phyloP scores from a whole-genome alignment of 2,888 invertebrate genomes.

The Agrotis puta region DNA sequence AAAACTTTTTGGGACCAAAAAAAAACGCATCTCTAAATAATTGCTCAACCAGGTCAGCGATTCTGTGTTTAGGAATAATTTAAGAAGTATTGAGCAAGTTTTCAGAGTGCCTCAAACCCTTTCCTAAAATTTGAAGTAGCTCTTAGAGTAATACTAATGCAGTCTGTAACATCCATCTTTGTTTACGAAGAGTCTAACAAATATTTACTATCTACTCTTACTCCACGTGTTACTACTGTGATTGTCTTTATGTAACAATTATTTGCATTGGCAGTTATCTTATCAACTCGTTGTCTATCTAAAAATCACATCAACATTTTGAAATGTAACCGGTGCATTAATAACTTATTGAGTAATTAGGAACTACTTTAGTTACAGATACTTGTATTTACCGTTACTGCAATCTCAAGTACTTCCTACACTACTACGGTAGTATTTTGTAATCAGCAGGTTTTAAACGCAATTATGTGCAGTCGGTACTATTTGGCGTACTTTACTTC shows the following conservation, averaged over 20 bases:
- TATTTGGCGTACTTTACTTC: constrained; percentile 3
- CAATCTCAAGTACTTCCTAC: constrained; percentile 21
- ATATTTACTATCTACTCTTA: background rate
- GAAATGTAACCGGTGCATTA: constrained; percentile 3
- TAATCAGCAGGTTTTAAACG: constrained; percentile 12
- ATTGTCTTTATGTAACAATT: constrained; percentile 16
- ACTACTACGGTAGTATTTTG: background rate
- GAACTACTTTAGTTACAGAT: constrained; percentile 4
- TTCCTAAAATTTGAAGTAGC: too few species aligned
- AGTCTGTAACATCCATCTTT: background rate
- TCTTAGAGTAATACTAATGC: too few species aligned
- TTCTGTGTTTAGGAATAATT: too few species aligned
- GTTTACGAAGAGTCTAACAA: background rate
- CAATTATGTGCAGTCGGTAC: background rate
- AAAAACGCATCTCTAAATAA: too few species aligned
- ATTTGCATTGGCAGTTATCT: constrained; percentile 26
- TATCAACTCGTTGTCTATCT: constrained; percentile 16
- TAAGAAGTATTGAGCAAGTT: too few species aligned
- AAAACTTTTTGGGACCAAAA: too few species aligned
- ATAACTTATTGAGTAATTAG: background rate
- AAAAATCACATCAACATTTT: constrained; percentile 21
- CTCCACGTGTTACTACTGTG: constrained; percentile 21
- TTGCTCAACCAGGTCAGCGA: too few species aligned
- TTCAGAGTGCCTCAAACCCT: too few species aligned
- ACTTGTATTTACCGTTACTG: background rate